Percentiles rank a stretch among this genome's conserved stretches.
These are phyloP conservation scores for Paratrypauchen microcephalus DNA, from an alignment of 2,797 vertebrate genomes.

Conservation along the genomic window DNA sequence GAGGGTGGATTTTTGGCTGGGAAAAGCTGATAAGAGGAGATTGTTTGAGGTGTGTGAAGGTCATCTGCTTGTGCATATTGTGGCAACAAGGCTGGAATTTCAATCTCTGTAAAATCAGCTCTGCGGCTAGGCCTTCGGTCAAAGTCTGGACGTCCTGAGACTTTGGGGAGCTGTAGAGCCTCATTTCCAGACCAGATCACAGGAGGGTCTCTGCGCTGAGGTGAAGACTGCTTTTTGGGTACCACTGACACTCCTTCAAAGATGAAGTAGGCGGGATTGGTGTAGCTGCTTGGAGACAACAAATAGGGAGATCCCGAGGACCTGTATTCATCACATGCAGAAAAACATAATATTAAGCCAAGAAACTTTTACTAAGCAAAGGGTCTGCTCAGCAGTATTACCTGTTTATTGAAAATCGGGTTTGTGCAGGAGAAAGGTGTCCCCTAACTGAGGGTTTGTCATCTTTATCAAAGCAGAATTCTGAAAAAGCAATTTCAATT, in stretches of 20 bases:
- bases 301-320: slow-evolving; percentile 54
- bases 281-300: slow-evolving; percentile 78
- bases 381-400: slow-evolving; percentile 44
- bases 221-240: slow-evolving; percentile 48
- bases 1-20: slow-evolving; percentile 68
- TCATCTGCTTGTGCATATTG: slow-evolving; percentile 63
- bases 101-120: slow-evolving; percentile 83
- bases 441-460: slow-evolving; percentile 62
- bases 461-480: slow-evolving; percentile 76
- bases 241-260: slow-evolving; percentile 79
- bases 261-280: slow-evolving; percentile 85
- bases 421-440: slow-evolving; percentile 54
- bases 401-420: slow-evolving; percentile 60
- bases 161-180: slow-evolving; percentile 78
- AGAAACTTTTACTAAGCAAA: background rate
- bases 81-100: slow-evolving; percentile 76
- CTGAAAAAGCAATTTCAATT: slow-evolving; percentile 62
- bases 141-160: slow-evolving; percentile 67
- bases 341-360: background rate
- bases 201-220: slow-evolving; percentile 61
- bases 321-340: slow-evolving; percentile 51
- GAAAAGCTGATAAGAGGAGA: slow-evolving; percentile 82
- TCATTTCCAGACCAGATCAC: slow-evolving; percentile 74
- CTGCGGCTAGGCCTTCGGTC: slow-evolving; percentile 65
- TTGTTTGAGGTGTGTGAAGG: slow-evolving; percentile 47